These are phyloP conservation scores for Chlorodrepanis virens DNA, from an alignment of 2,113 vertebrate species.

Conservation along the genomic window DNA sequence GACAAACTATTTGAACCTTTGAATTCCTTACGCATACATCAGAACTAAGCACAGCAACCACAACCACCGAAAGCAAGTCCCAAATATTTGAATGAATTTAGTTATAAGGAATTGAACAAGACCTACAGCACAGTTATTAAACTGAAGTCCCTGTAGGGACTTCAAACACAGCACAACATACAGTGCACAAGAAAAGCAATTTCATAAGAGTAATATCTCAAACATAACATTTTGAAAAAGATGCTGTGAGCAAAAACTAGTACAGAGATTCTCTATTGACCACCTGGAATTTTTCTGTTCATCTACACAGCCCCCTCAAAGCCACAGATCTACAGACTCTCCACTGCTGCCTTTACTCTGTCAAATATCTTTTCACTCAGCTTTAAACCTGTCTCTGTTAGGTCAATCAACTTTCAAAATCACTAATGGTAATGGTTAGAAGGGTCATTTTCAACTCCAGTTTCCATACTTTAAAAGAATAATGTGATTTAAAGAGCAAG, in stretches of 20 bases:
- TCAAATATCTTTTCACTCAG: background rate
- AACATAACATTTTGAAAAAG: background rate
- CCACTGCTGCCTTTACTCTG: background rate
- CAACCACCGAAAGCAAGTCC: background rate
- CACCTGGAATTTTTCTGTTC: background rate
- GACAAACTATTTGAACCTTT: conserved; percentile 6
- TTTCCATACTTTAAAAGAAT: background rate
- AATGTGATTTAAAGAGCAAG: background rate
- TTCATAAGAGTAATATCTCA: conserved; percentile 16
- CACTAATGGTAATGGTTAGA: background rate
- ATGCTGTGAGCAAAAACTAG: background rate
- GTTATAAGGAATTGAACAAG: conserved; percentile 14
- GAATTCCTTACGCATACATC: conserved; percentile 27
- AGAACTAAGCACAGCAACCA: background rate
- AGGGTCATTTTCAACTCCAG: background rate
- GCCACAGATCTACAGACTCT: background rate
- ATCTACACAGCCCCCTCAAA: background rate
- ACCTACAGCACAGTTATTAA: background rate
- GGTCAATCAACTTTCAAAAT: background rate
- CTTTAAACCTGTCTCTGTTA: background rate
- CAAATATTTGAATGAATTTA: conserved; percentile 39
- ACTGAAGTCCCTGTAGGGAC: background rate
- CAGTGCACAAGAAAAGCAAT: conserved; percentile 7
- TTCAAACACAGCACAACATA: background rate
- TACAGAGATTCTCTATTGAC: background rate